Conservation (phyloP, 2,888 invertebrate genomes). For the Agrilus cyanescens region DNA sequence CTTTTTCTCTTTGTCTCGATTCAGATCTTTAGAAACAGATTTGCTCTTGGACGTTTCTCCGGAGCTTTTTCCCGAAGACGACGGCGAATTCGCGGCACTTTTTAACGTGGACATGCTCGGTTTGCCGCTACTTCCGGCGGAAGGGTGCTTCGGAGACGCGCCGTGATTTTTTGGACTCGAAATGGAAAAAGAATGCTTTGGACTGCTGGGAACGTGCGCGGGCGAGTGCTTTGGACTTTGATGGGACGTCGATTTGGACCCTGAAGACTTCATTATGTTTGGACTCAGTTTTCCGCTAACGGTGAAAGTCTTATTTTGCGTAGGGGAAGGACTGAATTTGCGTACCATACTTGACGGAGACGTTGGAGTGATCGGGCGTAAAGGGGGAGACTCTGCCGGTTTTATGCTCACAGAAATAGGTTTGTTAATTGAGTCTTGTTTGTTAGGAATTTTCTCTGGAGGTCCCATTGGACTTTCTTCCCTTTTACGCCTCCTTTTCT, state of each 20-base stretch:
- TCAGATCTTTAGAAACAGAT: conserved; percentile 37
- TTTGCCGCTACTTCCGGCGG: conserved; percentile 62
- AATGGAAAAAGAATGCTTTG: conserved; percentile 55
- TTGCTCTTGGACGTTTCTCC: conserved; percentile 43
- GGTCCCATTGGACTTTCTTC: conserved; percentile 73
- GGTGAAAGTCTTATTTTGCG: conserved; percentile 50
- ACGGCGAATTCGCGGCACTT: conserved; percentile 63
- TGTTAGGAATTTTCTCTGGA: conserved; percentile 67
- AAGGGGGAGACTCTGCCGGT: conserved; percentile 47
- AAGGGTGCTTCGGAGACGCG: conserved; percentile 67
- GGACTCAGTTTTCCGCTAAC: conserved; percentile 49
- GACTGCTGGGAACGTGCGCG: conserved; percentile 52
- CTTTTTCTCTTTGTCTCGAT: conserved; percentile 36
- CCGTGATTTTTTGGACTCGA: conserved; percentile 71
- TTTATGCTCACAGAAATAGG: conserved; percentile 65
- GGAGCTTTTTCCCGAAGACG: conserved; percentile 41
- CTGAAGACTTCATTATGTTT: conserved; percentile 40
- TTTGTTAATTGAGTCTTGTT: conserved; percentile 59
- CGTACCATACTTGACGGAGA: conserved; percentile 51
- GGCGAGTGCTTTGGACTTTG: conserved; percentile 67
- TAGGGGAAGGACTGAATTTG: conserved; percentile 63
- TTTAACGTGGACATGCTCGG: conserved; percentile 82
- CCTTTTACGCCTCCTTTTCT: conserved; percentile 61
- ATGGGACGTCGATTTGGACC: conserved; percentile 43
- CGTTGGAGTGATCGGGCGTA: conserved; percentile 41